Base-by-base conservation (phyloP, 2,113 vertebrate species). In the Protomyctophum bolini region DNA sequence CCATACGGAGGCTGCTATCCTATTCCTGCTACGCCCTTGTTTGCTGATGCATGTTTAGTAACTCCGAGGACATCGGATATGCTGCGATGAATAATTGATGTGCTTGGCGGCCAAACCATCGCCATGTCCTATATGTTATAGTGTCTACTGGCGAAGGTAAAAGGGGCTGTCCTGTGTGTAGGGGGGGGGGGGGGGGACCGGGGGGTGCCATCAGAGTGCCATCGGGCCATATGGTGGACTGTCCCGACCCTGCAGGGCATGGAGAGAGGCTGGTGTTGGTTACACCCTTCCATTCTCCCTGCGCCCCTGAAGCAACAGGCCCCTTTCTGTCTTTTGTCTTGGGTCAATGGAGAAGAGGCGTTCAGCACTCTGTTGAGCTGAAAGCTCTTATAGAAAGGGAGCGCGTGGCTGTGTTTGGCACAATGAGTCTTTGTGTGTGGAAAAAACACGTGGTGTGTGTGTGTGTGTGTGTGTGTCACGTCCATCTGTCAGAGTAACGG, bases 21-120 rank as follows among this genome's bases (percentile, higher is more conserved):
- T 77, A 50, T 89, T 89, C 75, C 88, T 81, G 81, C 76, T 84
- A 73, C 54, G 47, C 84, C 81, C 79, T 83, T 88, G 87, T 89
- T 90, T 86, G 85, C 87, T 78, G 87, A 76, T 86, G 87, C 83
- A 75, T 91, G 91, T 91, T 88, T 86, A 81, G 88, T 87, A 84
- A 90, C 81, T 88, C 15, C 2, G 73, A 12, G 74, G 87, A 86
- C 86, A 92, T 73, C 73, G 11, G 85, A 92, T 78, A 87, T 29
- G 3, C 69, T 4, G 52, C 55, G 0, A 12, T 92, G 81, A 85
- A 92, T 91, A 84, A 90, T 92, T 87, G 33, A 92, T 84, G 11
- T 7, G 52, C 77, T 81, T 76, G 79, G 72, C 56, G 73, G 81
- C 74, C 80, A 80, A 33, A 86, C 83, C 80, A 67, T 68, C 58